Evolutionary conservation across 2,888 invertebrate genomes (phyloP).

Genomic region (Athalia rosae): DNA sequence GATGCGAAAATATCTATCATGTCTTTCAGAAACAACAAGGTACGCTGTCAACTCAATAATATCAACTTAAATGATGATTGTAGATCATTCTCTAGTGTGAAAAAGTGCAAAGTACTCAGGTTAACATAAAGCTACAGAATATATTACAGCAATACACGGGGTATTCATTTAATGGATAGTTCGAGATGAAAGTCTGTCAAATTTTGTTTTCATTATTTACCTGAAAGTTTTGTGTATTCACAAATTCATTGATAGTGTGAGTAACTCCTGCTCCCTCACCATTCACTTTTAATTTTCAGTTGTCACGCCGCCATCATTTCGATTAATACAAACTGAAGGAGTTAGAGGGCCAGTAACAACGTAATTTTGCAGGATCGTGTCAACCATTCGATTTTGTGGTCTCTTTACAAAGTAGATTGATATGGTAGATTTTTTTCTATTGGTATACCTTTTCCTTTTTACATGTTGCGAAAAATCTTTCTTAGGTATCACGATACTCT

Average conservation of each 20-base stretch:
- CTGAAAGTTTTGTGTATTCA: slow-evolving; percentile 26
- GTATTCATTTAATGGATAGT: neutral
- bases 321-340: slow-evolving; percentile 19
- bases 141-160: neutral
- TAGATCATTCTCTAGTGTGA: neutral
- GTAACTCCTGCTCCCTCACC: slow-evolving; percentile 48
- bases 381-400: no score
- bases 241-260: slow-evolving; percentile 32
- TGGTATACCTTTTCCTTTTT: no score
- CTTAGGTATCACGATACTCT: no score
- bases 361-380: neutral
- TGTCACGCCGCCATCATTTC: slow-evolving; percentile 48
- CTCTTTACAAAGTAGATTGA: no score
- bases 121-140: neutral
- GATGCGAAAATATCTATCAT: no score
- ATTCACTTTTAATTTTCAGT: slow-evolving; percentile 46
- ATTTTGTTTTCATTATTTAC: neutral
- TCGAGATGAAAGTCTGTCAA: neutral
- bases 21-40: no score
- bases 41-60: neutral
- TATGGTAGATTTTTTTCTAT: no score
- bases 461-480: no score
- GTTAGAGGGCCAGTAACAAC: neutral
- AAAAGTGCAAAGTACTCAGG: no score
- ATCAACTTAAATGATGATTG: neutral